A percentile compares a stretch with the other conserved stretches of the same genome.
phyloP scores from a whole-genome alignment of 2,888 invertebrate genomes.

The Pandemis cinnamomeana region DNA sequence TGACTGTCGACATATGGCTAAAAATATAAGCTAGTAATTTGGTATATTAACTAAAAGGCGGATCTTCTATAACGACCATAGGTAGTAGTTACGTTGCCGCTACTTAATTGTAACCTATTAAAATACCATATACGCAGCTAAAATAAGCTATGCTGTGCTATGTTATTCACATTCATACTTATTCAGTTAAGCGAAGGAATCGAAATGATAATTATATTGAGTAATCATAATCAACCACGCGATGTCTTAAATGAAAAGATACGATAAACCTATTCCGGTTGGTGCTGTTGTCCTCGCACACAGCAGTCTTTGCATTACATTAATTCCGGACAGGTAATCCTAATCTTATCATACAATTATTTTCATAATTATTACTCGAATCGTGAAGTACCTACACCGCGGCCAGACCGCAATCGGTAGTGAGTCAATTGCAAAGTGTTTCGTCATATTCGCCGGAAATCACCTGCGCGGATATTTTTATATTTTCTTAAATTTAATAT shows the following conservation, averaged over 20 bases:
- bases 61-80: not conserved
- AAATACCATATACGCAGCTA: constrained; percentile 1
- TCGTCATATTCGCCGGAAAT: not conserved
- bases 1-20: not conserved
- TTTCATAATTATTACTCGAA: not conserved
- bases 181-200: not conserved
- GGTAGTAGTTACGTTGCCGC: not conserved
- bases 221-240: constrained; percentile 16
- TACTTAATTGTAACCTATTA: not conserved
- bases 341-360: constrained; percentile 8
- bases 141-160: not conserved
- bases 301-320: not conserved
- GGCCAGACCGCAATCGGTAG: not conserved
- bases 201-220: not conserved
- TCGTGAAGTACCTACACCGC: not conserved
- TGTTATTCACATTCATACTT: not conserved
- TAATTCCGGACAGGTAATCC: constrained; percentile 7
- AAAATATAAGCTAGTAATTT: not conserved
- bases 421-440: not conserved
- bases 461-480: not conserved
- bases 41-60: not conserved
- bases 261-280: constrained; percentile 20
- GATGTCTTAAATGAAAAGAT: constrained; percentile 13
- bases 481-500: not conserved
- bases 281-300: not conserved